Evolutionary conservation across 2,797 vertebrate species (phyloP), one percentile per base, ranked within the genome.

Genomic region (Cynodonichthys magdalenae): DNA sequence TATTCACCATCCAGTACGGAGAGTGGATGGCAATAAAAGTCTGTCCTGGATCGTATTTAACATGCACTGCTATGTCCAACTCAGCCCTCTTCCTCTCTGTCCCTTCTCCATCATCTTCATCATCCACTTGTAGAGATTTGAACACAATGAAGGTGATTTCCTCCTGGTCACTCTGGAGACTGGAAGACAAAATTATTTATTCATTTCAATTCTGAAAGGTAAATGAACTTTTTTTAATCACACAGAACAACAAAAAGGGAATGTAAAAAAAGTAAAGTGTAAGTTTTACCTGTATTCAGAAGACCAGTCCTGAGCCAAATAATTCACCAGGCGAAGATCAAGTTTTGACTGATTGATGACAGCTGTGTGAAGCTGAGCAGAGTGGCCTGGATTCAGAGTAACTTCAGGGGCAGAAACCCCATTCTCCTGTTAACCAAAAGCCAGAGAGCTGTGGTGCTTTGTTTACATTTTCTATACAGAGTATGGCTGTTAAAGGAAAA

Each of bases 1-100:
- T 98, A 89, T 99, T 99, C 69, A 98, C 91, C 98, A 99, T 98
- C 98, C 98, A 99, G 54, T 99, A 99, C 0, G 98, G 96, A 51
- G 96, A 96, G 76, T 98, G 95, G 83, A 99, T 86, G 27, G 94
- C 94, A 66, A 97, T 74, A 74, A 94, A 71, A 5, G 92, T 90
- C 85, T 97, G 95, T 45, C 96, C 96, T 36, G 71, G 86, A 50
- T 93, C 93, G 18, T 95, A 96, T 62, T 93, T 95, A 64, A 97
- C 87, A 0, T 97, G 96, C 29, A 99, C 83, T 10, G 95, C 97
- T 78, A 99, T 96, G 80, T 98, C 96, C 66, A 99, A 85, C 74
- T 98, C 95, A 5, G 91, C 83, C 65, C 86, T 93, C 66, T 92
- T 94, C 59, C 89, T 63, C 61, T 94, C 92, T 0, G 79, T 68